Conservation (phyloP, 2,113 vertebrate species). For the Chunga burmeisteri region DNA sequence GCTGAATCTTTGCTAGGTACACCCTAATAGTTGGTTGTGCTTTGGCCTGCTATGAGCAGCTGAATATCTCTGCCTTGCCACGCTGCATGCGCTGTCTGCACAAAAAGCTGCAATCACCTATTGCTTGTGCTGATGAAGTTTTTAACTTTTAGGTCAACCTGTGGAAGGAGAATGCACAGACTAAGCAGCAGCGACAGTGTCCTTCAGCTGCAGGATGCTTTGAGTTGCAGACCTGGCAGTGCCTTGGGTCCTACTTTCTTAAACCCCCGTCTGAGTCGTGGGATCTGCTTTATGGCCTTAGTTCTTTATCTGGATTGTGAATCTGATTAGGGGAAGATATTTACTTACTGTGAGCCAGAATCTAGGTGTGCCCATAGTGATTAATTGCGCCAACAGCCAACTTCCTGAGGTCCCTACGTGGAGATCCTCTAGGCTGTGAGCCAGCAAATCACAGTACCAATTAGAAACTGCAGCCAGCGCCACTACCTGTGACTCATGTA, state of each 20-base stretch:
- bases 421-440: background rate
- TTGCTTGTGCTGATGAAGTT: background rate
- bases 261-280: background rate
- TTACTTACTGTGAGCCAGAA: background rate
- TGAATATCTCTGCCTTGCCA: background rate
- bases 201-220: background rate
- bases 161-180: accelerated
- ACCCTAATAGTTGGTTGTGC: background rate
- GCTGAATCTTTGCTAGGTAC: background rate
- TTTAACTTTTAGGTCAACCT: background rate
- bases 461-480: background rate
- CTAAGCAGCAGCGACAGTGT: background rate
- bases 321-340: background rate
- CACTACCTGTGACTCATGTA: background rate
- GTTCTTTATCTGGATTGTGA: background rate
- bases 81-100: background rate
- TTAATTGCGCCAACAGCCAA: background rate
- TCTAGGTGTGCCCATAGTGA: background rate
- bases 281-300: background rate
- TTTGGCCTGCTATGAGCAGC: background rate
- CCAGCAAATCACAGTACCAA: background rate
- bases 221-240: background rate
- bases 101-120: background rate
- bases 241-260: background rate
- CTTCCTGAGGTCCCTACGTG: conserved; percentile 8